These are phyloP conservation scores for Tenthredo notha DNA, from an alignment of 2,888 invertebrate species.

Conservation along the genomic window DNA sequence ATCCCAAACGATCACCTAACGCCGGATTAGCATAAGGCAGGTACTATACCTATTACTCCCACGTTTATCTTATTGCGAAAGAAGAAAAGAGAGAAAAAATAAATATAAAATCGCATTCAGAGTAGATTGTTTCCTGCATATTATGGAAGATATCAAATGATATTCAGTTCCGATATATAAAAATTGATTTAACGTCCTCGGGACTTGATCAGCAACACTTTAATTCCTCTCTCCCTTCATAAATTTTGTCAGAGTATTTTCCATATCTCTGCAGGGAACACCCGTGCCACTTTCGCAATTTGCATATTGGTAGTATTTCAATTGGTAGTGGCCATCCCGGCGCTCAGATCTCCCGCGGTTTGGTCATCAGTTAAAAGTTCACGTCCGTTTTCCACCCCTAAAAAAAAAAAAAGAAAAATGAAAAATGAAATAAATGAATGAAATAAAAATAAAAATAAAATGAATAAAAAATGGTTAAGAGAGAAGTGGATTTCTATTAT, in stretches of 20 bases:
- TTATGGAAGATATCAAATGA: not conserved
- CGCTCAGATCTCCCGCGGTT: slow-evolving; percentile 36
- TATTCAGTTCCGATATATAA: not conserved
- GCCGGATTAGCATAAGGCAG: not conserved
- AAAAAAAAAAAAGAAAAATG: not conserved
- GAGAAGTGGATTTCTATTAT: slow-evolving; percentile 30
- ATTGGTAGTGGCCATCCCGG: slow-evolving; percentile 40
- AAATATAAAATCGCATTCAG: not conserved
- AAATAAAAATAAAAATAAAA: not conserved
- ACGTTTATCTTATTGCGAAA: not conserved
- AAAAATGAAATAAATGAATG: not conserved
- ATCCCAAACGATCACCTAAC: not conserved
- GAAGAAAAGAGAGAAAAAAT: not conserved
- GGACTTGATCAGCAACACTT: slow-evolving; percentile 47
- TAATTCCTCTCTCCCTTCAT: slow-evolving; percentile 34
- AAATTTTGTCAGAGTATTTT: slow-evolving; percentile 40
- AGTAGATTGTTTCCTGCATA: not conserved
- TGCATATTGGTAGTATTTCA: slow-evolving; percentile 53
- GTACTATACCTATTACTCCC: not conserved
- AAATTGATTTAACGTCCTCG: not conserved
- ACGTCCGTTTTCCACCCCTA: not conserved
- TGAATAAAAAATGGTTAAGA: not conserved
- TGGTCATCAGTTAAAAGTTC: slow-evolving; percentile 51
- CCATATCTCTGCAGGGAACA: slow-evolving; percentile 51
- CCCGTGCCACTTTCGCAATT: slow-evolving; percentile 45